Percentiles rank a stretch among this genome's conserved stretches.
phyloP scores from a whole-genome alignment of 2,797 vertebrate species.

The Poliocrania exsul region DNA sequence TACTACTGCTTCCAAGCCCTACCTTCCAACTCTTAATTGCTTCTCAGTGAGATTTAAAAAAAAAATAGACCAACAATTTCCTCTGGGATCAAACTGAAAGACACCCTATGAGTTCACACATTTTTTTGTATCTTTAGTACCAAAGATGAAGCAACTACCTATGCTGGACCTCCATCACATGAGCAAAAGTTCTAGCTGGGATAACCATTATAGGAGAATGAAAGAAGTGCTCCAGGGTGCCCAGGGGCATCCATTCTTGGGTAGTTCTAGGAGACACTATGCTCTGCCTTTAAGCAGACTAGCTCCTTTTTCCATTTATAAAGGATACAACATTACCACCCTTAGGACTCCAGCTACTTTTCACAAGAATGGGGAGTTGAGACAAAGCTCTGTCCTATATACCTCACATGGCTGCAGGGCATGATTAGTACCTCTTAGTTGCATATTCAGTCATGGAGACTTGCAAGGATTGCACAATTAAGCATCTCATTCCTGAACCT shows the following conservation, averaged over 20 bases:
- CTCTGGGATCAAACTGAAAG: not conserved
- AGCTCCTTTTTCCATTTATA: not conserved
- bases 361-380: not conserved
- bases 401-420: not conserved
- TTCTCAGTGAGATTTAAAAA: not conserved
- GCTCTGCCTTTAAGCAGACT: not conserved
- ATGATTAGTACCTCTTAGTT: not conserved
- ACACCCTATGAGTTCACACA: fast-evolving
- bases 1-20: not conserved
- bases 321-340: not conserved
- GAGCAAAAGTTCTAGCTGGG: not conserved
- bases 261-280: not conserved
- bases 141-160: not conserved
- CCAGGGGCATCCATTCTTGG: not conserved
- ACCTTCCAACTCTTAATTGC: not conserved
- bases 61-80: not conserved
- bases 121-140: not conserved
- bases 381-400: not conserved
- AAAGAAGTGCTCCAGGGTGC: not conserved
- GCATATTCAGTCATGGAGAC: not conserved
- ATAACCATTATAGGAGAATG: not conserved
- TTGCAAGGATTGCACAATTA: not conserved
- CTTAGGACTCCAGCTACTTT: not conserved
- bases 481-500: not conserved
- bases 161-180: not conserved